These are phyloP conservation scores for Decapterus maruadsi DNA, from an alignment of 2,797 vertebrate genomes.

Conservation along the genomic window DNA sequence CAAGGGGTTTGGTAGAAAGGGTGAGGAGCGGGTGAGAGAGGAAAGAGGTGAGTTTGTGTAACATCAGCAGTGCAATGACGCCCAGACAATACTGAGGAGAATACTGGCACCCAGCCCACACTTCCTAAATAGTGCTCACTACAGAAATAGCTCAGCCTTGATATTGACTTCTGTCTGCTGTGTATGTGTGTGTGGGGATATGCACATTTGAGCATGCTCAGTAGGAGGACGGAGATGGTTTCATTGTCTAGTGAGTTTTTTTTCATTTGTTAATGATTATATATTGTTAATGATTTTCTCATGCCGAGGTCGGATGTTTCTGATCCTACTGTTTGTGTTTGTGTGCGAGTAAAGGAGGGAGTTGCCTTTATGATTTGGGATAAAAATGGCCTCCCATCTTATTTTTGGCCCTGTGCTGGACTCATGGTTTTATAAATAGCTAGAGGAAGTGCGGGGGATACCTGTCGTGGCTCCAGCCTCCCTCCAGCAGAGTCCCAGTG, in stretches of 20 bases:
- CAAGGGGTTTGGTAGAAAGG: slow-evolving; percentile 68
- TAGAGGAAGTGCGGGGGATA: slow-evolving; percentile 84
- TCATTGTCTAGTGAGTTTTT: slow-evolving; percentile 61
- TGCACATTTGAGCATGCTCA: slow-evolving; percentile 37
- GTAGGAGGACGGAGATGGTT: slow-evolving; percentile 46
- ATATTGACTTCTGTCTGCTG: slow-evolving; percentile 85
- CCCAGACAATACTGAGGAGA: slow-evolving; percentile 83
- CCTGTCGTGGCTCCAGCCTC: slow-evolving; percentile 78
- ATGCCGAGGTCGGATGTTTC: slow-evolving; percentile 1
- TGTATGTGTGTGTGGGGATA: slow-evolving; percentile 44
- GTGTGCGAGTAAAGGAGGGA: slow-evolving; percentile 23
- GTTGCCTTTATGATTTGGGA: slow-evolving; percentile 71
- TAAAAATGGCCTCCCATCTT: slow-evolving; percentile 84
- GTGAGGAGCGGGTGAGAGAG: slow-evolving; percentile 74
- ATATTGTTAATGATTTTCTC: slow-evolving; percentile 27
- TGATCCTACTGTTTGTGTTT: neutral
- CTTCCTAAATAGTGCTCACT: slow-evolving; percentile 86
- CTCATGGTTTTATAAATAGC: slow-evolving; percentile 85
- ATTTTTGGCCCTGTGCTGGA: slow-evolving; percentile 84
- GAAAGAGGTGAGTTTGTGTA: slow-evolving; percentile 81
- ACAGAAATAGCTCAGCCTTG: slow-evolving; percentile 87
- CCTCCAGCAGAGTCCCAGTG: slow-evolving; percentile 68
- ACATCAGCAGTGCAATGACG: slow-evolving; percentile 76
- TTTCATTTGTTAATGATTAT: slow-evolving; percentile 38
- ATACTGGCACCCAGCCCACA: slow-evolving; percentile 81